Base-by-base conservation (phyloP, 2,797 vertebrate species). In the Eulemur rubriventer region DNA sequence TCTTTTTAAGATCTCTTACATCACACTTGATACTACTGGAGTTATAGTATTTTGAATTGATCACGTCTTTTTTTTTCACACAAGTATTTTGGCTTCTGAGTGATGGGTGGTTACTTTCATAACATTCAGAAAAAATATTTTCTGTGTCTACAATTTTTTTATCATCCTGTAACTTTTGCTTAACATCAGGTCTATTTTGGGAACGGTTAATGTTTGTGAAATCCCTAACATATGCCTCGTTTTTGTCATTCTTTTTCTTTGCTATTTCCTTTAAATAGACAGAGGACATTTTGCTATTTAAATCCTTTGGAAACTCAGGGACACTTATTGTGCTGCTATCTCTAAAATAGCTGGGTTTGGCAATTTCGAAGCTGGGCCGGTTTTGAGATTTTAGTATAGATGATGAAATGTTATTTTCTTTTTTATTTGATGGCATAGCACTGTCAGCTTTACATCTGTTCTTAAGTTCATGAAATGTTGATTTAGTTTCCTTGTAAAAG, bases 241-340 rank as follows among this genome's bases (percentile, higher is more conserved):
- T 33, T 94, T 96, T 93, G 89, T 72, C 98, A 80, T 81, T 95
- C 79, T 89, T 97, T 92, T 82, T 72, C 96, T 96, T 93, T 0
- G 76, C 81, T 4, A 0, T 75, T 61, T 97, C 48, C 79, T 96
- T 94, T 87, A 95, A 96, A 89, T 82, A 81, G 96, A 72, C 26
- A 81, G 93, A 93, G 84, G 92, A 16, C 41, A 87, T 55, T 92
- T 96, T 81, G 16, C 13, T 95, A 55, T 87, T 97, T 57, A 93
- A 91, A 92, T 93, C 96, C 11, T 79, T 79, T 96, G 96, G 96
- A 96, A 97, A 48, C 22, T n/a, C 82, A n/a, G 80, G n/a, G 96
- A 92, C 50, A 4, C 63, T 85, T 91, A 70, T 76, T 87, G 83
- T 65, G 96, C 75, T 55, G 41, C 70, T 61, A 2, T 79, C 94